Evolutionary conservation across 2,888 invertebrate species (phyloP).

Genomic region (Perizoma affinitatum): DNA sequence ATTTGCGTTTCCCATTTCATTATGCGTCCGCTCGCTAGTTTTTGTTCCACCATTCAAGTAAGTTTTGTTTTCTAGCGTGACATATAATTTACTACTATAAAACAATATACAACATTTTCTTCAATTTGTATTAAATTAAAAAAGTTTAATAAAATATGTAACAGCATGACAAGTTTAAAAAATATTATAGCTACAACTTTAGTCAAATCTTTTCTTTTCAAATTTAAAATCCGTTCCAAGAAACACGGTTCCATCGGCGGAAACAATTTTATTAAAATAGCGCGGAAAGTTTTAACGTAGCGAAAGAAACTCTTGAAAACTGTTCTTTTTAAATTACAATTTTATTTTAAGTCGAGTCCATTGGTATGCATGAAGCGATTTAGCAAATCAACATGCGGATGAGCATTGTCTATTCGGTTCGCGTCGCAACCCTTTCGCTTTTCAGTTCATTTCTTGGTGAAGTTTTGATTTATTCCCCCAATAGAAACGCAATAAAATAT

Average conservation of each 20-base stretch:
- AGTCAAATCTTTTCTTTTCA: conserved; percentile 6
- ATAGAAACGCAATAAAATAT: conserved; percentile 64
- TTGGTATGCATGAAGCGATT: conserved; percentile 67
- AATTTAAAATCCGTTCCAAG: conserved; percentile 22
- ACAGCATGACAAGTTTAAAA: no score
- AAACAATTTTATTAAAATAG: conserved; percentile 35
- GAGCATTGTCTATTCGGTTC: conserved; percentile 63
- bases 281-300: conserved; percentile 22
- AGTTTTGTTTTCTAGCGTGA: no score
- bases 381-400: conserved; percentile 70
- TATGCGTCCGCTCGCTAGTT: conserved; percentile 42
- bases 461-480: conserved; percentile 68
- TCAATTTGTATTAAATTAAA: no score
- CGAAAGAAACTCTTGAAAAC: conserved; percentile 34
- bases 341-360: conserved; percentile 56
- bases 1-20: conserved; percentile 53
- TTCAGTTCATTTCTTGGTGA: conserved; percentile 72
- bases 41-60: conserved; percentile 17
- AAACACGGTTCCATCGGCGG: conserved; percentile 23
- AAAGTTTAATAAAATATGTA: no score
- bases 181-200: background rate
- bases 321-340: conserved; percentile 48
- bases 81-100: no score
- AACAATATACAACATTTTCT: no score
- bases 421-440: conserved; percentile 73